phyloP scores from a whole-genome alignment of 2,113 vertebrate species.

The human region GRCh38 chr15:62066001-62066500 shows the following conservation, averaged over 20 bases:
- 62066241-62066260: background rate
- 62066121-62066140: background rate
- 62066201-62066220: background rate
- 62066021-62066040: background rate
- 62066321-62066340: background rate
- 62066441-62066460: background rate
- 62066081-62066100: background rate
- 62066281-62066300: background rate
- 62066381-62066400: background rate
- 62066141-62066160: background rate
- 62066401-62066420: background rate
- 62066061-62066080: conserved; percentile 18
- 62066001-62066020: background rate
- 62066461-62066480: conserved; percentile 19
- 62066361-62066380: background rate
- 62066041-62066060: background rate
- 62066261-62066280: background rate
- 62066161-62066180: background rate
- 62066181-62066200: background rate
- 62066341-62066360: background rate
- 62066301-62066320: background rate
- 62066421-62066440: background rate
- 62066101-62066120: background rate
- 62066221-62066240: background rate
- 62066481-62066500: background rate